These are phyloP conservation scores for honey bee (Apis mellifera) DNA, from an alignment of 1,140 invertebrate genomes.

Conservation along the genomic window Amel_HAv3.1 CM009931.2:16976001-16976500, in stretches of 20 bases:
- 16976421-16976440: too few relatives aligned
- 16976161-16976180: slow-evolving; percentile 56
- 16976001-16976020: not conserved
- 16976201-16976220: slow-evolving; percentile 22
- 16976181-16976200: slow-evolving; percentile 47
- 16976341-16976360: slow-evolving; percentile 31
- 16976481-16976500: not conserved
- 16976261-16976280: slow-evolving; percentile 37
- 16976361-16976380: slow-evolving; percentile 38
- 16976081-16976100: not conserved
- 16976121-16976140: slow-evolving; percentile 53
- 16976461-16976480: too few relatives aligned
- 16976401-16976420: not conserved
- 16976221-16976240: slow-evolving; percentile 51
- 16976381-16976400: slow-evolving; percentile 37
- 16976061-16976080: slow-evolving; percentile 1
- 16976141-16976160: slow-evolving; percentile 46
- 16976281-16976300: slow-evolving; percentile 1
- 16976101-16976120: slow-evolving; percentile 17
- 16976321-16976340: slow-evolving; percentile 43
- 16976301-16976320: slow-evolving; percentile 45
- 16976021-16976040: not conserved
- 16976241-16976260: slow-evolving; percentile 50
- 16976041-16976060: not conserved
- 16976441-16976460: not conserved